Conservation (phyloP, 2,113 vertebrate genomes). For the Trichechus manatus region DNA sequence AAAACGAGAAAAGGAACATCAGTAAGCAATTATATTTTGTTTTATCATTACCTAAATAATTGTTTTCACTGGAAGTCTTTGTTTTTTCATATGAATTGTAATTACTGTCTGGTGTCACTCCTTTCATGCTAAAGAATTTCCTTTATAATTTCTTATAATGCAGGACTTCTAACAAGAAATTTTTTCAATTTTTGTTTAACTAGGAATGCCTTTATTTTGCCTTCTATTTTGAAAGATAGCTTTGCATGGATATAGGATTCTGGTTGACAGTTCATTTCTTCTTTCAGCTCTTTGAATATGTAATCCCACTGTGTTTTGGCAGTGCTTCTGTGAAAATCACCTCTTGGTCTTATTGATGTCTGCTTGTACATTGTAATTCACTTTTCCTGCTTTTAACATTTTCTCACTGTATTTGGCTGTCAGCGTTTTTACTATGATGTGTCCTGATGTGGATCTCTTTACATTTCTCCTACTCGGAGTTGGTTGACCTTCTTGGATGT, state of each 20-base stretch:
- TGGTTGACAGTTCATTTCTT: not conserved
- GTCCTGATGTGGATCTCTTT: too few relatives aligned
- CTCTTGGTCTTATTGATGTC: not conserved
- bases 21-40: not conserved
- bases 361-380: not conserved
- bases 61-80: not conserved
- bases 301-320: not conserved
- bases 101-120: not conserved
- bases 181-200: not conserved
- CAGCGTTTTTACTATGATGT: not conserved
- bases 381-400: not conserved
- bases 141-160: not conserved
- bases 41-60: not conserved
- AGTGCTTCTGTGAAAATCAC: not conserved
- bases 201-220: not conserved
- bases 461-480: not conserved
- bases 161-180: not conserved
- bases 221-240: not conserved
- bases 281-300: not conserved
- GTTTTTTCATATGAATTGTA: not conserved
- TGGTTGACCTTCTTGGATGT: not conserved
- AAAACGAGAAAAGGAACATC: not conserved
- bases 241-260: not conserved
- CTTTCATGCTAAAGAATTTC: not conserved
- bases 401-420: not conserved